Base-by-base conservation (phyloP, 2,888 invertebrate genomes). In the Leptodirus hochenwartii region DNA sequence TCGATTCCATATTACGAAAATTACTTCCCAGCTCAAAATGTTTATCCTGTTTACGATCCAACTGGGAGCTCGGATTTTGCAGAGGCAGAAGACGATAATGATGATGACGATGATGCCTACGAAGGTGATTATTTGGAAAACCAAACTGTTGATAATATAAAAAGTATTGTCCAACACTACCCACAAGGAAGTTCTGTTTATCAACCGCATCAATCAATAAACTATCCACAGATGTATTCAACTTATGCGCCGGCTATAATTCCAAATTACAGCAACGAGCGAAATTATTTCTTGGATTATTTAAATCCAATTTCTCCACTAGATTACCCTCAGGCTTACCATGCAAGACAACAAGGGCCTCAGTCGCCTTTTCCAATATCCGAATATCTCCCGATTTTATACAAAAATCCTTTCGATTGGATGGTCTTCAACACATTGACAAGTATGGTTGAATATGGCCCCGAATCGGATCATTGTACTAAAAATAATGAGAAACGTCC, bases 391-490 rank as follows among this genome's bases (percentile, higher is more conserved):
- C 69, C 69, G 1, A 55, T 69, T 17, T 45, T 64, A 5, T 59
- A 69, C 16, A 64, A 59, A 47, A 65, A 69, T 42, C 69, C 69
- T 1, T 45, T 68, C 8, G 42, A 64, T 5, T 59, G 58, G 33
- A 53, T 64, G 28, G 53, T 64, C 28, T 47, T 61, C 17, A 66
- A 64, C 25, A 62, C 63, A 3, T 58, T 61, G 45, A 59, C 58
- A 16, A 62, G 59, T 36, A 57, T 69, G 41, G 43, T 69, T 25
- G 66, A 71, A 47, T 63, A 64, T 38, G 69, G 69, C 2, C 67
- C 66, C 40, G 54, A 43, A 27, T 64, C 65, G 22, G 66, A 67
- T 39, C 53, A 62, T 11, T 65, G 65, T 39, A 54, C n/a, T n/a
- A n/a, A n/a, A n/a, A n/a, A n/a, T n/a, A n/a, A n/a, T n/a, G n/a